Evolutionary conservation across 2,888 invertebrate genomes (phyloP).

Genomic region (Sinodicranocentrus sp.): DNA sequence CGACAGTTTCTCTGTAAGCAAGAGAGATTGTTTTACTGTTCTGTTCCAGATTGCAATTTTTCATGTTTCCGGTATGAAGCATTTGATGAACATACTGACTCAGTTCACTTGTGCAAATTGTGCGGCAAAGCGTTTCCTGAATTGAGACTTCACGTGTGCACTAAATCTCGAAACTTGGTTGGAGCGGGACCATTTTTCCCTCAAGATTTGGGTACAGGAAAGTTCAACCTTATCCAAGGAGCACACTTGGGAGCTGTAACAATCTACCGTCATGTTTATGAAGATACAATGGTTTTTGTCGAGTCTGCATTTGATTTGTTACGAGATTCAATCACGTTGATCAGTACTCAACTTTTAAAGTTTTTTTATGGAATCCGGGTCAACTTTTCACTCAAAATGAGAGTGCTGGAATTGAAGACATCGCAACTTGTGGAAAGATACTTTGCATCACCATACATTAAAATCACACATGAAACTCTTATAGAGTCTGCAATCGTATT

Average conservation of each 20-base stretch:
- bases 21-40: constrained; percentile 2
- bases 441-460: background rate
- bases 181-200: constrained; percentile 16
- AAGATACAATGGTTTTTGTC: background rate
- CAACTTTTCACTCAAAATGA: background rate
- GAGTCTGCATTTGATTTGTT: background rate
- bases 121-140: background rate
- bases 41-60: background rate
- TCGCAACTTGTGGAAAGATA: background rate
- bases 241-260: background rate
- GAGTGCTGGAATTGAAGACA: background rate
- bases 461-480: background rate
- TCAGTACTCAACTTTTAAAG: background rate
- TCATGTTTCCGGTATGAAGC: background rate
- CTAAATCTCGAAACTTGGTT: background rate
- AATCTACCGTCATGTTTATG: background rate
- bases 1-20: too few species aligned
- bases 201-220: background rate
- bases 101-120: background rate
- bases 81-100: background rate
- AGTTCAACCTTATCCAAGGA: background rate
- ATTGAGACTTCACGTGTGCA: background rate
- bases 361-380: background rate
- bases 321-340: background rate
- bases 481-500: constrained; percentile 1